Evolutionary conservation across 2,888 invertebrate genomes (phyloP).

Genomic region (Empis livida): DNA sequence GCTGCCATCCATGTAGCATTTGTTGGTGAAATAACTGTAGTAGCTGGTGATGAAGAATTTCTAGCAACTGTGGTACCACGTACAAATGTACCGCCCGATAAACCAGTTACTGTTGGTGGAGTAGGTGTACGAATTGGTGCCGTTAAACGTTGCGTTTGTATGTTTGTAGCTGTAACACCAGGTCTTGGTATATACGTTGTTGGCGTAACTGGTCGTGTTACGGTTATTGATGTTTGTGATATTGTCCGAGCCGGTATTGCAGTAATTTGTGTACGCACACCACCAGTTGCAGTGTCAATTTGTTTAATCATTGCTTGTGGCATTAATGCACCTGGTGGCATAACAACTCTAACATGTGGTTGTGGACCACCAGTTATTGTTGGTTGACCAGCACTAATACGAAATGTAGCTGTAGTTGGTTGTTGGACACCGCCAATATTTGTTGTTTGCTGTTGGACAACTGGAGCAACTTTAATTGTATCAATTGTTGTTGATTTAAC

Average conservation of each 20-base stretch:
- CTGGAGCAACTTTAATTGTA: constrained; percentile 5
- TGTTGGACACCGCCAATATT: constrained; percentile 8
- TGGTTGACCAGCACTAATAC: constrained; percentile 11
- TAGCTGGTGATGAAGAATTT: constrained; percentile 27
- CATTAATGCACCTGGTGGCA: constrained; percentile 32
- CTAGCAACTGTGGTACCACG: constrained; percentile 24
- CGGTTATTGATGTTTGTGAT: constrained; percentile 35
- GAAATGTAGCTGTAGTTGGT: constrained; percentile 26
- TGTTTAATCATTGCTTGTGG: constrained; percentile 42
- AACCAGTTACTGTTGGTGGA: constrained; percentile 18
- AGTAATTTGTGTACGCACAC: constrained; percentile 31
- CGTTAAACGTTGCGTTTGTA: constrained; percentile 28
- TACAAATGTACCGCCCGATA: constrained; percentile 26
- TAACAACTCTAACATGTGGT: constrained; percentile 31
- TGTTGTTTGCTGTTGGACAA: constrained; percentile 3
- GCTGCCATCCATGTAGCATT: constrained; percentile 33
- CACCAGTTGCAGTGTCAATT: constrained; percentile 24
- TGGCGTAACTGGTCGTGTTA: constrained; percentile 31
- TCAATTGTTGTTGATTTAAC: constrained; percentile 37
- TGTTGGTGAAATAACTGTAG: constrained; percentile 31
- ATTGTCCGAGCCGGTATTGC: constrained; percentile 34
- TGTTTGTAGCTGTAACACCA: constrained; percentile 30
- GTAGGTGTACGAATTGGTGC: constrained; percentile 30
- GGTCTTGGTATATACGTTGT: constrained; percentile 32
- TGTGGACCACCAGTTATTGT: constrained; percentile 28